Evolutionary conservation across 2,797 vertebrate species (phyloP).

Genomic region (Pipistrellus nathusii): DNA sequence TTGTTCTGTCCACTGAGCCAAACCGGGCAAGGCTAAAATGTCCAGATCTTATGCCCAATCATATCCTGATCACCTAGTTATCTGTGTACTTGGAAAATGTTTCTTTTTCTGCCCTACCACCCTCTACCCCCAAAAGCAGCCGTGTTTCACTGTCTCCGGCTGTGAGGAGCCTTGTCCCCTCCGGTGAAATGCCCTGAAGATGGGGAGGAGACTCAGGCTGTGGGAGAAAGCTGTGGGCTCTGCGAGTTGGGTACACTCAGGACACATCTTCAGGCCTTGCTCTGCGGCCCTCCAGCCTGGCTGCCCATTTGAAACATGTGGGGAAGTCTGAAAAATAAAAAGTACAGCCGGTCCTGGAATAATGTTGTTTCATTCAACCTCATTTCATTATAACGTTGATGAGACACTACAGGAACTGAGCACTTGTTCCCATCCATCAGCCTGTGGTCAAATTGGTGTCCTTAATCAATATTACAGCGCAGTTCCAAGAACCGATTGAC

Average conservation of each 20-base stretch:
- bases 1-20: too few species aligned
- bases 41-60: background rate
- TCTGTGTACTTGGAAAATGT: background rate
- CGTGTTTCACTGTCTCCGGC: background rate
- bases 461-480: accelerated
- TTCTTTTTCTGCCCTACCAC: background rate
- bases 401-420: background rate
- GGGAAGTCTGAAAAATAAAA: background rate
- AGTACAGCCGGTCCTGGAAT: background rate
- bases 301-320: accelerated
- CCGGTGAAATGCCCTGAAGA: background rate
- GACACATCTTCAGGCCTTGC: background rate
- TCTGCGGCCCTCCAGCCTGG: background rate
- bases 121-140: too few species aligned
- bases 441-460: background rate
- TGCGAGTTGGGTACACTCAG: accelerated
- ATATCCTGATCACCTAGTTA: background rate
- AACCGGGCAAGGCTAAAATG: background rate
- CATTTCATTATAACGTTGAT: background rate
- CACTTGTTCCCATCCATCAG: background rate
- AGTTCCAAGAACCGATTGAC: background rate
- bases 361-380: background rate
- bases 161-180: background rate
- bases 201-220: background rate
- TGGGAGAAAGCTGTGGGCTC: background rate